These are phyloP conservation scores for Pomacea maculata DNA, from an alignment of 1,140 invertebrate species.

Conservation along the genomic window DNA sequence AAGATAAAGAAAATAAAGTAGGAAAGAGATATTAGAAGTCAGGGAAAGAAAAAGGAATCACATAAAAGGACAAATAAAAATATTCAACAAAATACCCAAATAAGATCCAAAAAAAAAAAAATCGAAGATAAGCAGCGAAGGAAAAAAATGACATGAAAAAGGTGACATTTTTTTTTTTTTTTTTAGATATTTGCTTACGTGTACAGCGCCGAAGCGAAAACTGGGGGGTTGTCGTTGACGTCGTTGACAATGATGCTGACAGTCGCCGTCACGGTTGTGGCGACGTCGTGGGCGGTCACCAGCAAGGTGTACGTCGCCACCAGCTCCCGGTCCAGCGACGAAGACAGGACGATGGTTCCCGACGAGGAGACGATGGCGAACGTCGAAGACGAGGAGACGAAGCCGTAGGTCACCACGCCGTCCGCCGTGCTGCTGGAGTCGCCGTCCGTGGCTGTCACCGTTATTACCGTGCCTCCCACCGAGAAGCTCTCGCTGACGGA, in stretches of 20 bases:
- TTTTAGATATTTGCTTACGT: constrained; percentile 24
- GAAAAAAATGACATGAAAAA: not conserved
- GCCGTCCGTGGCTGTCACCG: constrained; percentile 43
- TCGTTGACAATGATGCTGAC: constrained; percentile 41
- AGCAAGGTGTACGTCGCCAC: constrained; percentile 29
- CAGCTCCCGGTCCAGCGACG: constrained; percentile 43
- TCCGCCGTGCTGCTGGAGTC: constrained; percentile 32
- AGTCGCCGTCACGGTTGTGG: constrained; percentile 34
- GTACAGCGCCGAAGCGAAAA: constrained; percentile 34
- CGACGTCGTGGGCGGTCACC: constrained; percentile 41
- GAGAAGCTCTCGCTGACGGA: constrained; percentile 32
- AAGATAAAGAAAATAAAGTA: not conserved
- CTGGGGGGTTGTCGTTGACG: constrained; percentile 45
- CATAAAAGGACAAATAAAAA: not conserved
- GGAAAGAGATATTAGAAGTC: not conserved
- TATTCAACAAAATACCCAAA: not conserved
- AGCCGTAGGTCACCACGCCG: constrained; percentile 45
- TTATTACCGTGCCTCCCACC: constrained; percentile 31
- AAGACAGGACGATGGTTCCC: constrained; percentile 32
- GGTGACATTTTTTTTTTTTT: not conserved
- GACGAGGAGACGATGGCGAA: constrained; percentile 34
- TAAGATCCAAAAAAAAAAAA: not conserved
- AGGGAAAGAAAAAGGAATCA: not conserved
- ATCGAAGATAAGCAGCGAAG: not conserved
- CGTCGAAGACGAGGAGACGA: constrained; percentile 27